Evolutionary conservation across 2,888 invertebrate species (phyloP), one percentile per base, ranked within the genome.

Genomic region (Drosophila buzzatii): DNA sequence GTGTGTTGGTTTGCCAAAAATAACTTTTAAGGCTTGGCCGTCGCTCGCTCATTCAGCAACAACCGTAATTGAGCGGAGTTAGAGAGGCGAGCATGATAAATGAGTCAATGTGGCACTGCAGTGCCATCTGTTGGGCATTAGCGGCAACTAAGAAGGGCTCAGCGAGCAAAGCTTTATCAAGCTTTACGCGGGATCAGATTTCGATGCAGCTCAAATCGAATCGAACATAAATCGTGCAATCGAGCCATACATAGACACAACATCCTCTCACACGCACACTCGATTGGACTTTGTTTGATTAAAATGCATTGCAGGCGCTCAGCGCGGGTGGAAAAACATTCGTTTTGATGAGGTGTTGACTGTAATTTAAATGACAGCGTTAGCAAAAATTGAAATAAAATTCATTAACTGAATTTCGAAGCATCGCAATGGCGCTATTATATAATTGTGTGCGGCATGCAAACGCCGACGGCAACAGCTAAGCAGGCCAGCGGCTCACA

Each of bases 281-380:
- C 63, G 41, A n/a, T 45, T 31, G 35, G 27, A 61, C 66, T 45
- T 49, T 27, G 20, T 35, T 59, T 69, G 70, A 80, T 84, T 85
- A 73, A 80, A 74, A 84, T 84, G 82, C 83, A 72, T 44, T 63
- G 67, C 85, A 73, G 68, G 81, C 51, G 35, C 35, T 49, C 61
- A 57, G 55, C 64, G 47, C 55, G 60, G 67, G 87, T 89, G 80
- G 76, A 77, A 76, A 88, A 89, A 88, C 87, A 87, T 70, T 90
- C 88, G 76, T 88, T 89, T 85, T 83, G 84, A 90, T 83, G 89
- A 90, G 89, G 87, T 88, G 87, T 90, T 74, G 87, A 72, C 78
- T 81, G 79, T 77, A 81, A 86, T 88, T 90, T 87, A 79, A 89
- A 86, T 78, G 77, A 83, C 83, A 81, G 64, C 70, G 51, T 68